A percentile compares a stretch with the other conserved stretches of the same genome.
These are phyloP conservation scores for Crambe crambe DNA, from an alignment of 37 sponge, comb jelly and placozoan genomes.

Conservation along the genomic window DNA sequence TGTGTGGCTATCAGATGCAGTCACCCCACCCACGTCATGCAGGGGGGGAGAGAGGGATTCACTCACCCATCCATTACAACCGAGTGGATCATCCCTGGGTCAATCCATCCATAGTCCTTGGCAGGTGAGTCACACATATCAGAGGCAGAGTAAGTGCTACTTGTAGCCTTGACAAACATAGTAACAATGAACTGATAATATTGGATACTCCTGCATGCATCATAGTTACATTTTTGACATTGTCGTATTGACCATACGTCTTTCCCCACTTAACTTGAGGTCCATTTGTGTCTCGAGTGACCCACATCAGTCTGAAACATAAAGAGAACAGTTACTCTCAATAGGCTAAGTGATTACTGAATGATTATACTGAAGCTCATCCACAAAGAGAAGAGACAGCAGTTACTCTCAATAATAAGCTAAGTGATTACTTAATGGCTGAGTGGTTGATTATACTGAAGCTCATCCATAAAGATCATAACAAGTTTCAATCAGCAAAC, in stretches of 20 bases:
- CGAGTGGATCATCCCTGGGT: conserved; percentile 62
- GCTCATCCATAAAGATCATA: too few relatives aligned
- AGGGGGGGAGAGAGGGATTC: not conserved
- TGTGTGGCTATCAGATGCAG: not conserved
- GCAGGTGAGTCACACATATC: conserved; percentile 86
- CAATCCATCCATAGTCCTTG: conserved; percentile 62
- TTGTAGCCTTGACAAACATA: conserved; percentile 39
- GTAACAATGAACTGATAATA: not conserved
- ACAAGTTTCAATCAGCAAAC: too few relatives aligned
- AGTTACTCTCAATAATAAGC: not conserved
- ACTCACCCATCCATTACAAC: conserved; percentile 38
- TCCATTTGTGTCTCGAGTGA: conserved; percentile 39
- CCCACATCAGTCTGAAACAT: conserved; percentile 61
- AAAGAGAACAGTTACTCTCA: not conserved
- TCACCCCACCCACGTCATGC: conserved; percentile 38
- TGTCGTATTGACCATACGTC: not conserved
- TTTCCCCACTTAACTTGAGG: conserved; percentile 58
- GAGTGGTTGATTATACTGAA: too few relatives aligned
- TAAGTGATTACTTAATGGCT: not conserved
- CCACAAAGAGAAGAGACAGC: not conserved
- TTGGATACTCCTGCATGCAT: not conserved
- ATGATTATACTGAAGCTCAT: too few relatives aligned
- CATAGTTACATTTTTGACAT: conserved; percentile 12
- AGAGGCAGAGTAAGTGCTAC: conserved; percentile 54
- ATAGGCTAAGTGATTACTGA: not conserved